phyloP scores from a whole-genome alignment of 1,140 invertebrate genomes.

The Nymphalis io region DNA sequence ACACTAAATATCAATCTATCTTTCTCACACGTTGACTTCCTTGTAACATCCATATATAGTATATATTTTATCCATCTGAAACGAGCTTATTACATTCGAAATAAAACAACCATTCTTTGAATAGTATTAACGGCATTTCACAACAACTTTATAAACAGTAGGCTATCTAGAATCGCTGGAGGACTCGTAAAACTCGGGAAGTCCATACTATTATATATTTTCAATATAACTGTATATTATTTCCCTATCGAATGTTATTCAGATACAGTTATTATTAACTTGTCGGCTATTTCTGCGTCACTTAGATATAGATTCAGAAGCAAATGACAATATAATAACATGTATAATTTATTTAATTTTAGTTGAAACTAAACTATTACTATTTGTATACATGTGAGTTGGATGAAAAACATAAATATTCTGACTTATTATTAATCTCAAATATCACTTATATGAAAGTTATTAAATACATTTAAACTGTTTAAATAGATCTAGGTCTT shows the following conservation, averaged over 20 bases:
- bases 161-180: conserved; percentile 4
- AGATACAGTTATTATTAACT: conserved; percentile 26
- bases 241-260: conserved; percentile 10
- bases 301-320: conserved; percentile 12
- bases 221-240: conserved; percentile 15
- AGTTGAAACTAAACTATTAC: conserved; percentile 8
- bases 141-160: conserved; percentile 3
- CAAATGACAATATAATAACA: conserved; percentile 31
- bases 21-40: too few species aligned
- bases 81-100: too few species aligned
- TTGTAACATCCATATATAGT: too few species aligned
- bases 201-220: neutral
- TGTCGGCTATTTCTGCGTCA: conserved; percentile 22
- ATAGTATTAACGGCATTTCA: neutral
- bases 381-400: neutral
- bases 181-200: conserved; percentile 6
- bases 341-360: conserved; percentile 19
- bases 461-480: too few species aligned
- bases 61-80: too few species aligned
- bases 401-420: neutral
- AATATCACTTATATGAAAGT: too few species aligned
- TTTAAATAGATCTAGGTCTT: too few species aligned
- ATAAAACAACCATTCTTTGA: neutral
- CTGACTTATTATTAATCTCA: too few species aligned
- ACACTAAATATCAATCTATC: too few species aligned